These are phyloP conservation scores for Turritopsis rubra DNA, from an alignment of 30 jellyfish, hydroid and myxozoan species.

Conservation along the genomic window DNA sequence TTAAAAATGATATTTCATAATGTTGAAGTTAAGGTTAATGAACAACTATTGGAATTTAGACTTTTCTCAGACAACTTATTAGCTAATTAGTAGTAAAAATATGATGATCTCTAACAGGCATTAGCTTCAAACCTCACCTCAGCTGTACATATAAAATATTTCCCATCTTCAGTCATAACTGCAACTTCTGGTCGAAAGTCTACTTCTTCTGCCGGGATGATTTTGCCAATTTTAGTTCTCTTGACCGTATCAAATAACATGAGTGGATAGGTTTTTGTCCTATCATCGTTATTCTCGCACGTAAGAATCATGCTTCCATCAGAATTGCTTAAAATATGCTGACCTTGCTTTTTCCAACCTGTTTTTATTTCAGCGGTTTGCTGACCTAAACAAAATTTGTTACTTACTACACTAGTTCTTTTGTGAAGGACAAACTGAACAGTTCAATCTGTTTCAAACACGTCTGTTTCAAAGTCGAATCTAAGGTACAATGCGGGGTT, in stretches of 20 bases:
- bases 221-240: not conserved
- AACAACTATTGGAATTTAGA: too few species aligned
- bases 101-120: not conserved
- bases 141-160: not conserved
- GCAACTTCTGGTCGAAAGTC: not conserved
- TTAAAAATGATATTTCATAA: too few species aligned
- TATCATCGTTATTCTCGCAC: not conserved
- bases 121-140: not conserved
- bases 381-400: conserved; percentile 23
- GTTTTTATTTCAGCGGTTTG: conserved; percentile 40
- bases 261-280: too few species aligned
- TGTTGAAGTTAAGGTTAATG: too few species aligned
- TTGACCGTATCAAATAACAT: not conserved
- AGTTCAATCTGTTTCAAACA: too few species aligned
- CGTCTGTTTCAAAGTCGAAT: too few species aligned
- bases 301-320: conserved; percentile 4
- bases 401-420: not conserved
- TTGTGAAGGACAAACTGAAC: too few species aligned
- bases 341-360: conserved; percentile 32
- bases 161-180: conserved; percentile 1
- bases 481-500: too few species aligned
- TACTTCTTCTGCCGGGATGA: not conserved
- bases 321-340: conserved; percentile 33
- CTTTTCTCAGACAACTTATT: too few species aligned
- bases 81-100: too few species aligned